Evolutionary conservation across 1,140 invertebrate genomes (phyloP).

Genomic region (Drosophila sucinea): DNA sequence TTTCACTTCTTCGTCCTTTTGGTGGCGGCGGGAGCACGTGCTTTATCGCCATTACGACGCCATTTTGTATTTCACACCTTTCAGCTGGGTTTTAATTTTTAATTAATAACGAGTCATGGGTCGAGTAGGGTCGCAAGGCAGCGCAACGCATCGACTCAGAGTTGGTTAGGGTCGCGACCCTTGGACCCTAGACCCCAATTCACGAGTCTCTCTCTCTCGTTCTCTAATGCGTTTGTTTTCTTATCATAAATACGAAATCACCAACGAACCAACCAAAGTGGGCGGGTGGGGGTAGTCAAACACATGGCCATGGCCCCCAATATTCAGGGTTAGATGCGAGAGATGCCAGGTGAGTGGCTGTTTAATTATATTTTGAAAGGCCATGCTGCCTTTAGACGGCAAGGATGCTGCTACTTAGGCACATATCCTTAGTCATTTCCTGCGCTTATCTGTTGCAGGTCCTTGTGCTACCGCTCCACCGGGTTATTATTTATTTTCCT

Average conservation of each 20-base stretch:
- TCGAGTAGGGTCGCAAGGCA: constrained; percentile 52
- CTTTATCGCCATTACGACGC: constrained; percentile 75
- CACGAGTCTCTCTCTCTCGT: constrained; percentile 3
- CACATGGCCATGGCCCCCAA: constrained; percentile 56
- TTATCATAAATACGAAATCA: constrained; percentile 81
- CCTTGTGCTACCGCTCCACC: constrained; percentile 30
- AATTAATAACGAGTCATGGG: constrained; percentile 76
- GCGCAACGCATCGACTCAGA: constrained; percentile 20
- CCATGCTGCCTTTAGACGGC: constrained; percentile 15
- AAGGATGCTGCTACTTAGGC: constrained; percentile 77
- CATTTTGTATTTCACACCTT: constrained; percentile 80
- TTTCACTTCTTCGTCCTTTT: constrained; percentile 14
- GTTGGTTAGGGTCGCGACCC: constrained; percentile 9
- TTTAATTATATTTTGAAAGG: constrained; percentile 77
- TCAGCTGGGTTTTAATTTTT: constrained; percentile 79
- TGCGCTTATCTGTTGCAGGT: constrained; percentile 68
- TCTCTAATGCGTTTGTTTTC: constrained; percentile 78
- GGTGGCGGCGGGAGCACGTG: constrained; percentile 50
- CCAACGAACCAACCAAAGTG: neutral
- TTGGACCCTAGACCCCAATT: constrained; percentile 25
- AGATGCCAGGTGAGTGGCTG: constrained; percentile 56
- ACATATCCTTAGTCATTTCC: constrained; percentile 80
- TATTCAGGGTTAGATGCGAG: neutral
- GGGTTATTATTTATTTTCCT: constrained; percentile 76
- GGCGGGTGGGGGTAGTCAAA: constrained; percentile 36